Evolutionary conservation across 2,888 invertebrate species (phyloP).

Genomic region (Azorinus chamasolen): DNA sequence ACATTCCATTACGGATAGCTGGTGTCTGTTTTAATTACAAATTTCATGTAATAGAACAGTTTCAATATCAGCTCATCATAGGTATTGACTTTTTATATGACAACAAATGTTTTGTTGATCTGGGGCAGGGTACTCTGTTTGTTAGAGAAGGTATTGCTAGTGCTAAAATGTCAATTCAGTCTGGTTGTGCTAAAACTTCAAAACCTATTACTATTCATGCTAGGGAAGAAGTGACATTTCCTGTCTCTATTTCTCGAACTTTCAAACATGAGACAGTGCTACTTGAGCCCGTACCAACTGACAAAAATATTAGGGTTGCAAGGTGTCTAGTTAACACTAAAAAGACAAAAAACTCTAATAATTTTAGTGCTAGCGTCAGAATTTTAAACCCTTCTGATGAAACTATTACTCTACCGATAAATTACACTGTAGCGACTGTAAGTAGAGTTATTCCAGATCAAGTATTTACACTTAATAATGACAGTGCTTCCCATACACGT

Average conservation of each 20-base stretch:
- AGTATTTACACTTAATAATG: no score
- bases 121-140: not conserved
- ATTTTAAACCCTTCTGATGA: not conserved
- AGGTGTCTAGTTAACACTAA: slow-evolving; percentile 4
- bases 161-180: not conserved
- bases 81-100: slow-evolving; percentile 11
- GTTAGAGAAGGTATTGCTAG: not conserved
- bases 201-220: not conserved
- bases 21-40: not conserved
- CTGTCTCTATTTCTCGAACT: no score
- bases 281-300: not conserved
- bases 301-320: not conserved
- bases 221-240: no score
- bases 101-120: no score
- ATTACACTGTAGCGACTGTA: slow-evolving; percentile 6
- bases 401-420: slow-evolving; percentile 6
- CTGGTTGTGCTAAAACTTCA: not conserved
- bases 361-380: not conserved
- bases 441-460: not conserved
- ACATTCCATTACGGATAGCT: not conserved
- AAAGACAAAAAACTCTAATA: not conserved
- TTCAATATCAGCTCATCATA: not conserved
- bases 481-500: no score
- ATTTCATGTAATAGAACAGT: no score
- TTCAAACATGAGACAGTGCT: not conserved